These are phyloP conservation scores for Yponomeuta sedellus DNA, from an alignment of 2,888 invertebrate species.

Conservation along the genomic window DNA sequence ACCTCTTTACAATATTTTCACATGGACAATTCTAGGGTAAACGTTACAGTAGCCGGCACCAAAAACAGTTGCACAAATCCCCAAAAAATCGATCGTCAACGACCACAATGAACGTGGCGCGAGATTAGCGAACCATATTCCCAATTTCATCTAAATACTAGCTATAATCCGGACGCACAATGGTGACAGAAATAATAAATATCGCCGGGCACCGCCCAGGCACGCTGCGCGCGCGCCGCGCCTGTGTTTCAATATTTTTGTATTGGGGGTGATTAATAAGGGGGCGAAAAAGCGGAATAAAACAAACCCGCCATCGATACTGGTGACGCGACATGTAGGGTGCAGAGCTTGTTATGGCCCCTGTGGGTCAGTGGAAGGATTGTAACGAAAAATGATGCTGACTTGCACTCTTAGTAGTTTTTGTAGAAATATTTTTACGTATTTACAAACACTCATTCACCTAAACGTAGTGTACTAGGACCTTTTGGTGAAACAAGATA, in stretches of 20 bases:
- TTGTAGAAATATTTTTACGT: no score
- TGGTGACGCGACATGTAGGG: conserved; percentile 21
- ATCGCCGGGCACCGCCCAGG: conserved; percentile 45
- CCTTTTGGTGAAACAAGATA: no score
- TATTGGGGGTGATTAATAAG: conserved; percentile 57
- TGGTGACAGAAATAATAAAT: conserved; percentile 76
- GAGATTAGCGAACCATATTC: conserved; percentile 41
- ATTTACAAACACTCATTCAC: no score
- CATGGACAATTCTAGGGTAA: not conserved
- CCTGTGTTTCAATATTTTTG: conserved; percentile 61
- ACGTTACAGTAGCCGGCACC: not conserved
- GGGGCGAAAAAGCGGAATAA: conserved; percentile 50
- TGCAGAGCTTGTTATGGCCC: conserved; percentile 20
- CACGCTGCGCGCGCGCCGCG: conserved; percentile 36
- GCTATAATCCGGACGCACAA: conserved; percentile 65
- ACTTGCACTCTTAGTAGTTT: no score
- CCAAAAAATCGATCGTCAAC: conserved; percentile 48
- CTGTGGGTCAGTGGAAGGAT: conserved; percentile 27
- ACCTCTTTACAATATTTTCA: not conserved
- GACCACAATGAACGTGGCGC: conserved; percentile 9
- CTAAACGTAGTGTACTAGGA: no score
- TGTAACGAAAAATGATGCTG: no score
- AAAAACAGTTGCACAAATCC: conserved; percentile 4
- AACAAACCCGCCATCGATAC: conserved; percentile 63
- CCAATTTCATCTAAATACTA: conserved; percentile 75